Conservation (phyloP, 2,113 vertebrate genomes). For the Petromus typicus region DNA sequence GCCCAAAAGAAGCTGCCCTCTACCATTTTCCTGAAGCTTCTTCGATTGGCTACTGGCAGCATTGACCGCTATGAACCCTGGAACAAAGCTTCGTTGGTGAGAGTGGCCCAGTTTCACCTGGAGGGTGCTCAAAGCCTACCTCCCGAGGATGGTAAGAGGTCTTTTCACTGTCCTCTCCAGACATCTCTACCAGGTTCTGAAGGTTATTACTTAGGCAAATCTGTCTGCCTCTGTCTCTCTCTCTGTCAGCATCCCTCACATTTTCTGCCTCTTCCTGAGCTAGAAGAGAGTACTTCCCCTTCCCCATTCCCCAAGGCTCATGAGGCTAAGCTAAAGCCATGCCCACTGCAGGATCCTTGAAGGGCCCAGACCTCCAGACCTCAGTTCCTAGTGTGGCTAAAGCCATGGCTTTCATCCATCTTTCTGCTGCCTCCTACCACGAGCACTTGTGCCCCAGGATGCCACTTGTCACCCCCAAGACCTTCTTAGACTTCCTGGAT, state of each 20-base stretch:
- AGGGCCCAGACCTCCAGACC: constrained; percentile 43
- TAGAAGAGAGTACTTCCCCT: background rate
- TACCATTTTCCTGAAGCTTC: constrained; percentile 74
- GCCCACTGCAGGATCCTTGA: constrained; percentile 56
- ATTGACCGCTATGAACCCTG: constrained; percentile 89
- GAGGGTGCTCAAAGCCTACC: constrained; percentile 6
- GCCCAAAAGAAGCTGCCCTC: constrained; percentile 51
- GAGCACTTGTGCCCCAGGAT: constrained; percentile 77
- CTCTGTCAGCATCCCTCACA: background rate
- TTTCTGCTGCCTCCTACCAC: constrained; percentile 85
- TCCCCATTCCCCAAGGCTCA: background rate
- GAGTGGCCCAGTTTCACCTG: constrained; percentile 83
- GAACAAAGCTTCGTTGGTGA: constrained; percentile 84
- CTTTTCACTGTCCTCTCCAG: background rate
- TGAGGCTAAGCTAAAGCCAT: constrained; percentile 30
- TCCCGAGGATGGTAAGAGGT: constrained; percentile 39
- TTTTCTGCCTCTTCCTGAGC: constrained; percentile 3
- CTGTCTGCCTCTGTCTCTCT: background rate
- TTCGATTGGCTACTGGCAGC: constrained; percentile 83
- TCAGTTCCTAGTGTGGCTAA: constrained; percentile 75
- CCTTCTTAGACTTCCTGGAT: constrained; percentile 87
- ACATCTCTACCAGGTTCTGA: background rate
- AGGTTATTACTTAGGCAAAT: background rate
- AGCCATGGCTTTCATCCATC: constrained; percentile 89
- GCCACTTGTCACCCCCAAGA: constrained; percentile 86